These are phyloP conservation scores for Leucosticte australis DNA, from an alignment of 2,113 vertebrate species.

Conservation along the genomic window DNA sequence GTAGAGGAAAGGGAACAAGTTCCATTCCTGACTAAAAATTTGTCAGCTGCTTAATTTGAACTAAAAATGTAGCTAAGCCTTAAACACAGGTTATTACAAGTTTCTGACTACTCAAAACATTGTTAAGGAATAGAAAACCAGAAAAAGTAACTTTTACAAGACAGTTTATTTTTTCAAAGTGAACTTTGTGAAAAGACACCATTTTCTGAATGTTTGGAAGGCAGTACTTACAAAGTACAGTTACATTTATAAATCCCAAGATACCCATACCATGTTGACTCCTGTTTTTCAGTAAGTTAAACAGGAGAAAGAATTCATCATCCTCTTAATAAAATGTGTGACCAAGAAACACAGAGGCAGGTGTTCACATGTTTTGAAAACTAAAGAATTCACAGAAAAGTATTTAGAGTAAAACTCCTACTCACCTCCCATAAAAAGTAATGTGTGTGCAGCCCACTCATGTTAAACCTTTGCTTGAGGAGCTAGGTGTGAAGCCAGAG, in stretches of 20 bases:
- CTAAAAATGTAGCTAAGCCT: not conserved
- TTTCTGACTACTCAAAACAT: not conserved
- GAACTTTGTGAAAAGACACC: not conserved
- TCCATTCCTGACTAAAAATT: not conserved
- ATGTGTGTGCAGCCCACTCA: not conserved
- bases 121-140: not conserved
- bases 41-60: not conserved
- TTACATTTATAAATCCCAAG: not conserved
- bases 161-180: not conserved
- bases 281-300: constrained; percentile 26
- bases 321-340: not conserved
- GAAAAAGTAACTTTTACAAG: not conserved
- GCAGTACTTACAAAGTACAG: not conserved
- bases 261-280: not conserved
- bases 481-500: not conserved
- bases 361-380: not conserved
- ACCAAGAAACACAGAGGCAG: constrained; percentile 14
- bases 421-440: not conserved
- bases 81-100: not conserved
- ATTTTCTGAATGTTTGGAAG: not conserved
- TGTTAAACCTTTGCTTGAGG: not conserved
- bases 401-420: not conserved
- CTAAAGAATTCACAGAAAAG: not conserved
- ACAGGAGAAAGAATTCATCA: constrained; percentile 33
- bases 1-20: not conserved